Evolutionary conservation across 2,113 vertebrate genomes (phyloP).

Genomic region (Petaurus breviceps): DNA sequence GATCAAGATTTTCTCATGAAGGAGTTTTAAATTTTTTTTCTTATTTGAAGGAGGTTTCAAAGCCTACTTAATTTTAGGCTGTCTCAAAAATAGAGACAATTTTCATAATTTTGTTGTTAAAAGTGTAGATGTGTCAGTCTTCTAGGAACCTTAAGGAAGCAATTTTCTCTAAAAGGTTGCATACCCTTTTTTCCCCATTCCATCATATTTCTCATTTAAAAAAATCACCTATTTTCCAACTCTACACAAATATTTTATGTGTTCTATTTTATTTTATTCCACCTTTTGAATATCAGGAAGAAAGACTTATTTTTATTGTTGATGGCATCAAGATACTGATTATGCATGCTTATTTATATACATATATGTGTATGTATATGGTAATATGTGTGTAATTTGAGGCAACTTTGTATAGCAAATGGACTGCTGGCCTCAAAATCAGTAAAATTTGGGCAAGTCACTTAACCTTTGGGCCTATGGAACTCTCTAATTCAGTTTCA

Average conservation of each 20-base stretch:
- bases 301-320: neutral
- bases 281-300: slow-evolving; percentile 31
- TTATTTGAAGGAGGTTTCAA: slow-evolving; percentile 27
- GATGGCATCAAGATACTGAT: neutral
- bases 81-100: slow-evolving; percentile 36
- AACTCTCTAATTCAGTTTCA: neutral
- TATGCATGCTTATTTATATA: neutral
- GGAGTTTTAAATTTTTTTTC: slow-evolving; percentile 17
- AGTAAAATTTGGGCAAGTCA: neutral
- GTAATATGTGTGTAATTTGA: neutral
- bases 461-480: neutral
- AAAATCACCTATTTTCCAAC: slow-evolving; percentile 4
- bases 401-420: neutral
- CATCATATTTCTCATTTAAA: slow-evolving; percentile 23
- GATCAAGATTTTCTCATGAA: slow-evolving; percentile 37
- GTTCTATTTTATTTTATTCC: slow-evolving; percentile 31
- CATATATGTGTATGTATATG: too few species aligned
- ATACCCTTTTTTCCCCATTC: slow-evolving; percentile 22
- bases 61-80: slow-evolving; percentile 43
- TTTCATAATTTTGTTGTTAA: slow-evolving; percentile 55
- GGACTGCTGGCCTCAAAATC: neutral
- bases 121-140: slow-evolving; percentile 53
- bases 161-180: slow-evolving; percentile 57
- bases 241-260: slow-evolving; percentile 51
- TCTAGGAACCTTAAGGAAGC: slow-evolving; percentile 33